These are phyloP conservation scores for Pica pica DNA, from an alignment of 2,113 vertebrate species.

Conservation along the genomic window DNA sequence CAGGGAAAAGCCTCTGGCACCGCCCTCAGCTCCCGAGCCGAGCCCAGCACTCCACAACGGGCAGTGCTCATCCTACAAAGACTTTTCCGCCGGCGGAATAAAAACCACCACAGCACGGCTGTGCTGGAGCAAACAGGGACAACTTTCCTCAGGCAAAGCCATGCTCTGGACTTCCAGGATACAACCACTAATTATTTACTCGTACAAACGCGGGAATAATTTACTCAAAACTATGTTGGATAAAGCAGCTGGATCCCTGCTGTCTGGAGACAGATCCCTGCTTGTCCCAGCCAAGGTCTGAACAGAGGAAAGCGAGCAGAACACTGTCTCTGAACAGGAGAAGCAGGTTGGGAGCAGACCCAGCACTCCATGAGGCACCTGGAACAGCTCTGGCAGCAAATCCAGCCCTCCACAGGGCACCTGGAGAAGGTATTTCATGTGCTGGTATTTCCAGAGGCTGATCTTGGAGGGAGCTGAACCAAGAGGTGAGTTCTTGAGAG, in stretches of 20 bases:
- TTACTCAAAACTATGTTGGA: accelerated
- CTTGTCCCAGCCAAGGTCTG: neutral
- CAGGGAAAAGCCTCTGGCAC: neutral
- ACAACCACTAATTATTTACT: neutral
- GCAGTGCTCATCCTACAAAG: neutral
- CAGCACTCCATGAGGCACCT: neutral
- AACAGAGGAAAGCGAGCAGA: neutral
- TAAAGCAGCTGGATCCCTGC: neutral
- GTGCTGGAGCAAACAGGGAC: neutral
- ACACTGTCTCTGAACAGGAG: neutral
- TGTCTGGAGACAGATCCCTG: neutral
- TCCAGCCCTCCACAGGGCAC: neutral
- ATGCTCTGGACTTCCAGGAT: neutral
- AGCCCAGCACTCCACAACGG: accelerated
- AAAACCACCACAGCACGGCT: neutral
- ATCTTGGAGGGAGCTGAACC: neutral
- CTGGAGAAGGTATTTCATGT: neutral
- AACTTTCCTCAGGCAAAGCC: neutral
- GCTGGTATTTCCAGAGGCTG: neutral
- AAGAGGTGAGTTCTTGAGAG: neutral
- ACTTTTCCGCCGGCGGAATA: neutral
- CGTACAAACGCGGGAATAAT: neutral
- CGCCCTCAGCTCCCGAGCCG: neutral
- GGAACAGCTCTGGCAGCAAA: neutral
- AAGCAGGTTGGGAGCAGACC: neutral